Base-by-base conservation (phyloP, 35 echinoderm and acorn worm species). In the Amphiura filiformis region DNA sequence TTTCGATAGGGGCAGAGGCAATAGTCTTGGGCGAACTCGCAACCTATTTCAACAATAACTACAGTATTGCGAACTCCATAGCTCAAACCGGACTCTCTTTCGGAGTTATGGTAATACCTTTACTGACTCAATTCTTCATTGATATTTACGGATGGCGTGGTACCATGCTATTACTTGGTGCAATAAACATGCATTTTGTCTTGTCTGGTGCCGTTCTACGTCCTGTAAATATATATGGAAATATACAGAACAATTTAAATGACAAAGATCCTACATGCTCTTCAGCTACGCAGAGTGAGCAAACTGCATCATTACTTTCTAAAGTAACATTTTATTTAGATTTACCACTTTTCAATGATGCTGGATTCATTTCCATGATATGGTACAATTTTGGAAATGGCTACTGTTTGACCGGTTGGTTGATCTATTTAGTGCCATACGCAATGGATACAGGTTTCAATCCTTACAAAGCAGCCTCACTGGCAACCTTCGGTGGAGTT, bases 71-170 rank as follows among this genome's bases (percentile, higher is more conserved):
- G 23, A 79, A 39, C 7, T 52, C 64, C 39, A 88, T 80, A 28
- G 42, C 38, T 39, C 42, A 77, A 1, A 79, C 26, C 11, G 86
- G 86, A 81, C 39, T 75, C 4, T 75, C 61, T 14, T 34, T 41
- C 14, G 86, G 86, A 9, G 38, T 88, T 32, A 79, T 88, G 75
- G 77, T 80, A 35, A 14, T 88, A 22, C 86, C 86, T 1, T 76
- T 39, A 22, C 40, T 88, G 5, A 79, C 76, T 47, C 36, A 79
- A 39, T 39, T 35, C 30, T 31, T 88, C n/a, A 88, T 56, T 35
- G 39, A 36, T 23, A 38, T 56, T 32, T 88, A 88, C 76, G 77
- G 77, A 47, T 88, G 86, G 86, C 76, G 86, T 30, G 77, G 86
- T 28, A 39, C 86, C 12, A 31, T 88, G 38, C 86, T 88, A 17